phyloP scores from a whole-genome alignment of 2,113 vertebrate species.

The Hypanus sabinus region DNA sequence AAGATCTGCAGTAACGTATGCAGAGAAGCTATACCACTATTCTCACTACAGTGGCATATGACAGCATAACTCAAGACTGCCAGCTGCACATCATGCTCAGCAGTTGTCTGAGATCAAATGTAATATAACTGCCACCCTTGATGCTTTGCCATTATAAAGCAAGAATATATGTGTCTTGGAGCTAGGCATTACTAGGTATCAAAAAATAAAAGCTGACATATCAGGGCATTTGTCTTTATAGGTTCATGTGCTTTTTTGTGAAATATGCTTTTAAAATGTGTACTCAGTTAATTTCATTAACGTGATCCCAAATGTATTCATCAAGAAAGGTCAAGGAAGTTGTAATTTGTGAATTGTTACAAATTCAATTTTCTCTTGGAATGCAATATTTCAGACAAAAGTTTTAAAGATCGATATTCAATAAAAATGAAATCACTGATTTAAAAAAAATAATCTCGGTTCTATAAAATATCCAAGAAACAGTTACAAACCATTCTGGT shows the following conservation, averaged over 20 bases:
- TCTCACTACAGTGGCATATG: background rate
- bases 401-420: slow-evolving; percentile 18
- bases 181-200: background rate
- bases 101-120: background rate
- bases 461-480: background rate
- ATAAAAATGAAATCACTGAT: slow-evolving; percentile 10
- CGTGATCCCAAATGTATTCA: slow-evolving; percentile 9
- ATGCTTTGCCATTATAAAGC: background rate
- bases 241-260: background rate
- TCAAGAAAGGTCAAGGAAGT: slow-evolving; percentile 27
- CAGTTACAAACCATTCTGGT: no score
- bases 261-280: slow-evolving; percentile 28
- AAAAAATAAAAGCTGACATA: background rate
- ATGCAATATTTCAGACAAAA: background rate
- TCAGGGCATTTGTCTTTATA: background rate
- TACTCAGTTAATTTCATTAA: slow-evolving; percentile 27
- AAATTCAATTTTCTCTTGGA: slow-evolving; percentile 19
- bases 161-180: background rate
- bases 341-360: slow-evolving; percentile 23
- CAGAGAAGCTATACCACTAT: background rate
- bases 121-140: background rate
- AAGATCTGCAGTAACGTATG: background rate
- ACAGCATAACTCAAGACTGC: background rate
- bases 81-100: background rate
- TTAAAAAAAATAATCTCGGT: background rate